Evolutionary conservation across 2,113 vertebrate genomes (phyloP), one percentile per base, ranked within the genome.

Genomic region (Clinocottus analis): DNA sequence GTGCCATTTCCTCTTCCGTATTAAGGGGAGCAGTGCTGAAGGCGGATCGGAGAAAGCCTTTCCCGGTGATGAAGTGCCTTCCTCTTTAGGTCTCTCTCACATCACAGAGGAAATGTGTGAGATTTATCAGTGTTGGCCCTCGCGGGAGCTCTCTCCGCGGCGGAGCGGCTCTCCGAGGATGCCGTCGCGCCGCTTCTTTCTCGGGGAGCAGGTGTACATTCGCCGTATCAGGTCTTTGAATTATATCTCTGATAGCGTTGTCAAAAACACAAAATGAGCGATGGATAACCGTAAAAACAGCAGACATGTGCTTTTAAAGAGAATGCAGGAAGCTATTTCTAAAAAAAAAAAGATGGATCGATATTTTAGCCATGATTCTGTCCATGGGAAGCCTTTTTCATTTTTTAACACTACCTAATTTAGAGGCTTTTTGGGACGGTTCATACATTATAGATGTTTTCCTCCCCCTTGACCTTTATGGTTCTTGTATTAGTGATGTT

Each of bases 31-130:
- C 81, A 91, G 83, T 80, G 93, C 93, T 94, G 92, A 93, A 90
- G 94, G 94, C 92, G 82, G 88, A 89, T 90, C 60, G 88, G 75
- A 85, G 86, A 90, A 85, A 85, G 91, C 91, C 89, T 93, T 93
- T 93, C 88, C 68, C 47, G 0, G 89, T 95, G 94, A 95, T 95
- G 85, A 94, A 96, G 93, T 94, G 91, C 88, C 81, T 85, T 93
- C 83, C 91, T 91, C 92, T 90, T 88, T 87, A 85, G 90, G 89
- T 87, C 86, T 93, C 87, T 90, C 88, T 93, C 93, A 93, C 84
- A 91, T 90, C 84, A 91, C 76, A 45, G 83, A 45, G 87, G 91
- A 94, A 95, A 95, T 93, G 86, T 90, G 90, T 75, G 85, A 94
- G 83, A 95, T 95, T 93, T 93, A 94, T 95, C 94, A 94, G 91